These are phyloP conservation scores for Batillaria attramentaria DNA, from an alignment of 1,140 invertebrate species.

Conservation along the genomic window DNA sequence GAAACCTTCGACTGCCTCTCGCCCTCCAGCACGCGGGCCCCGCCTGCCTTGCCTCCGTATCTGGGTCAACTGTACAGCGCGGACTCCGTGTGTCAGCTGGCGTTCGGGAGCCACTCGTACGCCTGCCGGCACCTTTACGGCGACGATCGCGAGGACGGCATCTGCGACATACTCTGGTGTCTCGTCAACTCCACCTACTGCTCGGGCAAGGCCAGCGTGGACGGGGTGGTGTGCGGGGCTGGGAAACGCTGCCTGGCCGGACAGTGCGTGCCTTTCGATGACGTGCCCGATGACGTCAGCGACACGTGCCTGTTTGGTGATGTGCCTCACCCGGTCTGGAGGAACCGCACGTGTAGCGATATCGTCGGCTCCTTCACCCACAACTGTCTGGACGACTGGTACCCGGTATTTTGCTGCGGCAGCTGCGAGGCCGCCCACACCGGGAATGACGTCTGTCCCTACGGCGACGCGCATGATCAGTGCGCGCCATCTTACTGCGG, in stretches of 20 bases:
- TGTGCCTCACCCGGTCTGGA: constrained; percentile 10
- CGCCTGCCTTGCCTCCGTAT: not conserved
- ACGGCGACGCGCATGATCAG: not conserved
- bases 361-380: not conserved
- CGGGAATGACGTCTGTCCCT: constrained; percentile 19
- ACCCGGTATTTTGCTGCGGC: constrained; percentile 13
- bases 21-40: not conserved
- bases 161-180: constrained; percentile 23
- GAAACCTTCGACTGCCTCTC: constrained; percentile 9
- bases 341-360: constrained; percentile 13
- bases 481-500: not conserved
- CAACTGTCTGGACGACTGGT: constrained; percentile 8
- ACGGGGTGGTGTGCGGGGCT: constrained; percentile 2
- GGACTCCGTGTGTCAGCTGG: constrained; percentile 19
- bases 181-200: constrained; percentile 27
- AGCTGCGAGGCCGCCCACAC: constrained; percentile 2
- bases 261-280: constrained; percentile 17
- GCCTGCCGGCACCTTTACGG: constrained; percentile 21
- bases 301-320: constrained; percentile 13
- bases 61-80: constrained; percentile 21
- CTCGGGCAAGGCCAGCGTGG: constrained; percentile 5
- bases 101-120: constrained; percentile 6
- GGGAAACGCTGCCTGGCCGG: constrained; percentile 14
- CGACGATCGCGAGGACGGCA: not conserved
- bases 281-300: constrained; percentile 13